Base-by-base conservation (phyloP, 2,113 vertebrate species). In the Syngnathus scovelli region DNA sequence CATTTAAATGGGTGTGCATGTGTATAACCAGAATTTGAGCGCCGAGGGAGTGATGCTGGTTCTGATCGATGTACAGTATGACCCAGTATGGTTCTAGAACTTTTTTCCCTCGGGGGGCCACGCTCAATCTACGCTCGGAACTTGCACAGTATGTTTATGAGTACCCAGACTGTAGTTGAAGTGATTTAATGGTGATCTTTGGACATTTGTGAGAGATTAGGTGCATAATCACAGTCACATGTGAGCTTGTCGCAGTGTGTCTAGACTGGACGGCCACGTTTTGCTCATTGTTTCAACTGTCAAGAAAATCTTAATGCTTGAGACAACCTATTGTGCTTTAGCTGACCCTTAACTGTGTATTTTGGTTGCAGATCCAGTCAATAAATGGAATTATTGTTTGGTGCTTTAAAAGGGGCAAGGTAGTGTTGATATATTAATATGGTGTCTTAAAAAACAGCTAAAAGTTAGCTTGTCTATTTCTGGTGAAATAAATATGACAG, bases 151-250 rank as follows among this genome's bases (percentile, higher is more conserved):
- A 37, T 70, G 48, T 56, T n/a, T 21, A 9, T 13, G 37, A 46
- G 38, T 71, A 64, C 64, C 11, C 27, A 54, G 74, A 70, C 49
- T 43, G 54, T n/a, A 75, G 59, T 60, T 80, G 67, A 66, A 70
- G 38, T 23, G 64, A 18, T 77, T 83, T 70, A 77, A 64, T 69
- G 65, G 69, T 73, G 76, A 76, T 76, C 69, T 68, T 65, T 65
- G 76, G 73, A 67, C 67, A 68, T 82, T 85, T 84, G 67, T 38
- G 18, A 64, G 72, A 75, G 79, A 79, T 84, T 84, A 81, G 71
- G 75, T 73, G 55, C 56, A 65, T 79, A 83, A 85, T 78, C 74
- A 1, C 61, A 72, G 73, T 80, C 85, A 84, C 54, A 38, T 66
- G 79, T 74, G 62, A 67, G 61, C 61, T 51, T 65, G 44, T 76